phyloP scores from a whole-genome alignment of 2,113 vertebrate genomes.

The Elgaria multicarinata region DNA sequence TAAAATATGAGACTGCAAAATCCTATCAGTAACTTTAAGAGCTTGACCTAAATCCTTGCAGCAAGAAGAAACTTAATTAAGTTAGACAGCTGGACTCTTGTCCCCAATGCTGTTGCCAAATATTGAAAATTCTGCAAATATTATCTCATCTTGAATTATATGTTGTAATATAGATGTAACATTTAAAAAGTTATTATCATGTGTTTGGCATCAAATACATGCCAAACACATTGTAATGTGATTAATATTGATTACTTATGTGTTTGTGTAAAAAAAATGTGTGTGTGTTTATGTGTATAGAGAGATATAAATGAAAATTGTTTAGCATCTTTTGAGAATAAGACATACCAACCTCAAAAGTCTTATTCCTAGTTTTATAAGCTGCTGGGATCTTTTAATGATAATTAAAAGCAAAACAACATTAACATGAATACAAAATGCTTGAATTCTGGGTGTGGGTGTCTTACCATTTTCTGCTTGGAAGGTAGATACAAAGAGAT shows the following conservation, averaged over 20 bases:
- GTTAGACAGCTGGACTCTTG: constrained; percentile 1
- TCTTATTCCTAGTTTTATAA: background rate
- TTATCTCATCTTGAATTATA: background rate
- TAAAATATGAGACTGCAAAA: constrained; percentile 22
- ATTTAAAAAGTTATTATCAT: constrained; percentile 34
- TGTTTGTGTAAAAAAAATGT: constrained; percentile 5
- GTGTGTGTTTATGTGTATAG: background rate
- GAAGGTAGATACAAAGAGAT: background rate
- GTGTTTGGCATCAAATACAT: background rate
- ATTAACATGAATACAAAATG: constrained; percentile 5
- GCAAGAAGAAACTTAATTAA: constrained; percentile 29
- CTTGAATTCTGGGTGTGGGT: background rate
- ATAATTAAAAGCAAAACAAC: background rate
- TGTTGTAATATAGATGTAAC: background rate
- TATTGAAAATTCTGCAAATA: constrained; percentile 19
- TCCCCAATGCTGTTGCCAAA: background rate
- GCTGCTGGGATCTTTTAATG: background rate
- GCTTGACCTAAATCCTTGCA: background rate
- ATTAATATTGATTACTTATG: constrained; percentile 7
- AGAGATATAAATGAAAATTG: background rate
- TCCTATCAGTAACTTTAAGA: constrained; percentile 1
- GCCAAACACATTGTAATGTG: background rate
- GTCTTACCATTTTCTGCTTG: background rate
- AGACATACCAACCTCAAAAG: background rate
- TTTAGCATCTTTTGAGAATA: background rate